These are phyloP conservation scores for Pissodes strobi DNA, from an alignment of 1,140 invertebrate species.

Conservation along the genomic window DNA sequence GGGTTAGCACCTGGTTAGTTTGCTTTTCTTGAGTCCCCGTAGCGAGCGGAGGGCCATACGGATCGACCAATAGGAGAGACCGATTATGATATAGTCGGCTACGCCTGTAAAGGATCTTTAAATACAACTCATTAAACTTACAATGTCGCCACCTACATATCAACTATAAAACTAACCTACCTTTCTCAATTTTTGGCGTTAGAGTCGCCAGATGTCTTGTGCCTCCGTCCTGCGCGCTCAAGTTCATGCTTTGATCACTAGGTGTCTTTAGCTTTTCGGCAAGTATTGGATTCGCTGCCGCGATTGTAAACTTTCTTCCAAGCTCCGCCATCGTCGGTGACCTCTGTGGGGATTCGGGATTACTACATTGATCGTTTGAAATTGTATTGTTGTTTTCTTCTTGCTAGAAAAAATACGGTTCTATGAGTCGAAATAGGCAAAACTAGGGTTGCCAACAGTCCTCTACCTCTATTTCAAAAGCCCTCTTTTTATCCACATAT, in stretches of 20 bases:
- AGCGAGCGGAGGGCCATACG: too few relatives aligned
- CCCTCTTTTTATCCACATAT: too few relatives aligned
- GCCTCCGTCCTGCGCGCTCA: constrained; percentile 25
- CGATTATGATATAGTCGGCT: too few relatives aligned
- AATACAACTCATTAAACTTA: background rate
- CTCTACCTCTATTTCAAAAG: too few relatives aligned
- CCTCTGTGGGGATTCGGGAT: constrained; percentile 45
- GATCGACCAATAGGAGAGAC: too few relatives aligned
- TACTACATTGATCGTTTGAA: constrained; percentile 35
- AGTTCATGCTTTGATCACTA: constrained; percentile 54
- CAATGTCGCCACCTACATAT: background rate
- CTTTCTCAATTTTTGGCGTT: constrained; percentile 55
- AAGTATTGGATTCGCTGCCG: constrained; percentile 78
- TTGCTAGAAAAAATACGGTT: constrained; percentile 52
- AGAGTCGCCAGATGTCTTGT: constrained; percentile 51
- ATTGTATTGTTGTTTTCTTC: constrained; percentile 57
- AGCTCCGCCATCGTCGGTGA: constrained; percentile 57
- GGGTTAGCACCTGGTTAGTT: too few relatives aligned
- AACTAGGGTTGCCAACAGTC: too few relatives aligned
- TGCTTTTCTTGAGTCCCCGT: too few relatives aligned
- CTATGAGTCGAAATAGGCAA: too few relatives aligned
- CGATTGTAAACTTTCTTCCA: constrained; percentile 73
- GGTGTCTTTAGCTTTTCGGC: constrained; percentile 67
- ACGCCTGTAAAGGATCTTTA: too few relatives aligned
- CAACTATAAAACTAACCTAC: constrained; percentile 37